Evolutionary conservation across 2,888 invertebrate genomes (phyloP).

Genomic region (Chironomus tentans): DNA sequence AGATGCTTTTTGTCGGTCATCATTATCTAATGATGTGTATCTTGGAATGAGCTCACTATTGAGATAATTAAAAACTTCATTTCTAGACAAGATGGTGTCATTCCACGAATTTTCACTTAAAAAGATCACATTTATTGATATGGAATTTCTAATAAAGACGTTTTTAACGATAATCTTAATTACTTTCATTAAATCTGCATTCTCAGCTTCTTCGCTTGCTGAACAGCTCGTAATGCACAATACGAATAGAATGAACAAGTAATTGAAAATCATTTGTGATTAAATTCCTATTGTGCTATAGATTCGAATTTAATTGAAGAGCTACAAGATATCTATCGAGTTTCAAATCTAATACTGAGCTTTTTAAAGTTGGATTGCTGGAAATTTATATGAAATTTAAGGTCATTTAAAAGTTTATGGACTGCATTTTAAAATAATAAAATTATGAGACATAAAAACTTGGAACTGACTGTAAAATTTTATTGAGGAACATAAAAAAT

Average conservation of each 20-base stretch:
- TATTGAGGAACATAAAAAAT: not conserved
- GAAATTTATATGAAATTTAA: not conserved
- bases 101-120: not conserved
- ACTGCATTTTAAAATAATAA: not conserved
- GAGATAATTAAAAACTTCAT: too few species aligned
- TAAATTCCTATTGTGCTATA: too few species aligned
- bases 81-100: not conserved
- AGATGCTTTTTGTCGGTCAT: too few species aligned
- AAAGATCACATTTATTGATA: not conserved
- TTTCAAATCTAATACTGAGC: not conserved
- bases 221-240: not conserved
- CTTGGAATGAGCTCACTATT: too few species aligned
- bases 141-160: not conserved
- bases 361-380: not conserved
- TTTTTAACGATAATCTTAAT: not conserved
- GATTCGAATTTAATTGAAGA: too few species aligned
- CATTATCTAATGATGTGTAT: too few species aligned
- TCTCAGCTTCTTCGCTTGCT: not conserved
- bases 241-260: not conserved
- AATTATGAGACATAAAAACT: not conserved
- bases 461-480: not conserved
- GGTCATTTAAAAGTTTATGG: not conserved
- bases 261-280: not conserved
- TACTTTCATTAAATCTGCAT: not conserved
- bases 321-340: not conserved